Conservation (phyloP, 37 sponge, comb jelly and placozoan species). For the Haliclona indistincta region DNA sequence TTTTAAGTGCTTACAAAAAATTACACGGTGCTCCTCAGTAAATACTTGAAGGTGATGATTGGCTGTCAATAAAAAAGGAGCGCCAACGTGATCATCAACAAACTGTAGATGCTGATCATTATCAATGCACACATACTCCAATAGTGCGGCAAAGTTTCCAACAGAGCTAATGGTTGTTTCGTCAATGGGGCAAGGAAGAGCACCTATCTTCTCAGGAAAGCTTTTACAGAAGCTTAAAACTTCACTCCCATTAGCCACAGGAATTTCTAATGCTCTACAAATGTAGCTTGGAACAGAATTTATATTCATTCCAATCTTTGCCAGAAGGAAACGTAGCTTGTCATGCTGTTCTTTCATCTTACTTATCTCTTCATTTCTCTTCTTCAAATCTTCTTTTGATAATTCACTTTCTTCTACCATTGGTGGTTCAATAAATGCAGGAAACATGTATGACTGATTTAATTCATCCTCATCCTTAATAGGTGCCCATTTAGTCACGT, state of each 20-base stretch:
- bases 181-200: constrained; percentile 14
- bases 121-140: too few species aligned
- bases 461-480: too few species aligned
- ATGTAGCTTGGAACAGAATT: not conserved
- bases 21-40: not conserved
- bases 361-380: too few species aligned
- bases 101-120: too few species aligned
- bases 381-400: too few species aligned
- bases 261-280: too few species aligned
- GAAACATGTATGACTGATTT: too few species aligned
- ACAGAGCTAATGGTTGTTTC: constrained; percentile 13
- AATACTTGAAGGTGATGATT: not conserved
- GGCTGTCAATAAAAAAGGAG: not conserved
- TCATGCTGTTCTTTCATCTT: not conserved
- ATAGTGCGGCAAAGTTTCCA: constrained; percentile 8
- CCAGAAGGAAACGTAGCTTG: not conserved
- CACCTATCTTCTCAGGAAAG: not conserved
- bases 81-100: not conserved
- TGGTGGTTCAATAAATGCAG: too few species aligned
- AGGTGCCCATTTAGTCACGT: too few species aligned
- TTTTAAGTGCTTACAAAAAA: not conserved
- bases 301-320: constrained; percentile 10
- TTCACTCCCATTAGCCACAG: too few species aligned
- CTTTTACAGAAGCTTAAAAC: not conserved
- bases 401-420: too few species aligned